These are phyloP conservation scores for Garra rufa DNA, from an alignment of 2,113 vertebrate genomes.

Conservation along the genomic window DNA sequence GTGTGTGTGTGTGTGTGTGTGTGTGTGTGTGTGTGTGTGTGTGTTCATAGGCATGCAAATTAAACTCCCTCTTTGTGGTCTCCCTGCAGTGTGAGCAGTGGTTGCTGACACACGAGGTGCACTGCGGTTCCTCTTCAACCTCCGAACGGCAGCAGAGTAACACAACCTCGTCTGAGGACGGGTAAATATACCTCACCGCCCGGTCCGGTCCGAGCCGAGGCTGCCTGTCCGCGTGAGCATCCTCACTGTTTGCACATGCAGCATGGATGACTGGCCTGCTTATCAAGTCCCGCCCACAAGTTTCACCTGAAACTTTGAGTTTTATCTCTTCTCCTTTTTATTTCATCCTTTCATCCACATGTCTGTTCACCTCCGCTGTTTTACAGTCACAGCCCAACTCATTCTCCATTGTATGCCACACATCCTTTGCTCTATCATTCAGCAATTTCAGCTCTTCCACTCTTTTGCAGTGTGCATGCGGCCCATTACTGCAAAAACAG, in stretches of 20 bases:
- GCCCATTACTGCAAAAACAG: not conserved
- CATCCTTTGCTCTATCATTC: slow-evolving; percentile 19
- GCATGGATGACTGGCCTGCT: slow-evolving; percentile 43
- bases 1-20: not conserved
- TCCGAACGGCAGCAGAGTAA: slow-evolving; percentile 27
- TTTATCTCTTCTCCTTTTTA: not conserved
- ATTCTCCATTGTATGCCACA: slow-evolving; percentile 1
- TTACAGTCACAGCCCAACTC: slow-evolving; percentile 1
- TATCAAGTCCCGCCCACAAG: slow-evolving; percentile 23
- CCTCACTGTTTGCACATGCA: slow-evolving; percentile 42
- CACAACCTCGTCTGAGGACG: slow-evolving; percentile 56
- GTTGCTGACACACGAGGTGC: slow-evolving; percentile 55
- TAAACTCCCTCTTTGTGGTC: slow-evolving; percentile 60
- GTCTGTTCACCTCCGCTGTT: not conserved
- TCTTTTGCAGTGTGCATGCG: slow-evolving; percentile 10
- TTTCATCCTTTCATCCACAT: slow-evolving; percentile 4
- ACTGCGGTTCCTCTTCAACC: slow-evolving; percentile 33
- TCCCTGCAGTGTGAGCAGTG: slow-evolving; percentile 64
- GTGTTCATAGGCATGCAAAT: slow-evolving; percentile 38
- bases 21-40: not conserved
- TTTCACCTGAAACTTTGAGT: slow-evolving; percentile 38
- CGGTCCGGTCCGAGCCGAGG: not conserved
- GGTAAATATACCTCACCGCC: slow-evolving; percentile 60
- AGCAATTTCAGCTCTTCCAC: not conserved
- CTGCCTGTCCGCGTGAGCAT: slow-evolving; percentile 35